Percentiles rank a stretch among this genome's conserved stretches.
Evolutionary conservation across 2,113 vertebrate species (phyloP).

Genomic region (Malurus elegans): DNA sequence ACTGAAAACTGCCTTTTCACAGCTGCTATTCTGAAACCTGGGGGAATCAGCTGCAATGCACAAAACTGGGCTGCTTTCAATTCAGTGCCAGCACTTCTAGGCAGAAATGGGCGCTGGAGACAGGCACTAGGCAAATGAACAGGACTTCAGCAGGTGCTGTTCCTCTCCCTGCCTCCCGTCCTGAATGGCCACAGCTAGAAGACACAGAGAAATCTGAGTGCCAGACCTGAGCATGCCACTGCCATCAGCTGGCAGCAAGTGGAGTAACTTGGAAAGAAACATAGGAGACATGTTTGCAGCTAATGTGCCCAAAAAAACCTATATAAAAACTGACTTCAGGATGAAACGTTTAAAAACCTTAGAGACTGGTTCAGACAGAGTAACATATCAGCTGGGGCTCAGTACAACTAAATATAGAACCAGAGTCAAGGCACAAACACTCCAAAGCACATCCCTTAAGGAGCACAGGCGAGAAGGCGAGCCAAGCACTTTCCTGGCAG

Average conservation of each 20-base stretch:
- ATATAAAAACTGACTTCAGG: background rate
- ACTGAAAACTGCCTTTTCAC: slow-evolving; percentile 46
- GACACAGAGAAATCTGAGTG: background rate
- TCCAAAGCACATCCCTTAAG: background rate
- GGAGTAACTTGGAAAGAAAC: background rate
- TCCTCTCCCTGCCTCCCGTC: background rate
- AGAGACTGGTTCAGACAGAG: background rate
- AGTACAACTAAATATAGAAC: background rate
- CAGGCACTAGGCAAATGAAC: background rate
- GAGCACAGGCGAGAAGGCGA: accelerated
- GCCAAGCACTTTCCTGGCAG: background rate
- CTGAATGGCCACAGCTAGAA: background rate
- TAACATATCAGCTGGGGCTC: background rate
- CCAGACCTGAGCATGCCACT: background rate
- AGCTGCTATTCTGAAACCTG: slow-evolving; percentile 50
- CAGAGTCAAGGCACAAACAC: background rate
- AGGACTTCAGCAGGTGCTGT: background rate
- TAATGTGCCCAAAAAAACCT: background rate
- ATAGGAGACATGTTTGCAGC: background rate
- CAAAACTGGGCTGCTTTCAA: background rate
- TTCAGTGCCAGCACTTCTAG: background rate
- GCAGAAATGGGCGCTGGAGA: background rate
- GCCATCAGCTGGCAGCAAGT: background rate
- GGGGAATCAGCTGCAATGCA: background rate
- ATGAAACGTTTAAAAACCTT: background rate